phyloP scores from a whole-genome alignment of 92 coral and sea anemone genomes.

The Meandrina meandrites region DNA sequence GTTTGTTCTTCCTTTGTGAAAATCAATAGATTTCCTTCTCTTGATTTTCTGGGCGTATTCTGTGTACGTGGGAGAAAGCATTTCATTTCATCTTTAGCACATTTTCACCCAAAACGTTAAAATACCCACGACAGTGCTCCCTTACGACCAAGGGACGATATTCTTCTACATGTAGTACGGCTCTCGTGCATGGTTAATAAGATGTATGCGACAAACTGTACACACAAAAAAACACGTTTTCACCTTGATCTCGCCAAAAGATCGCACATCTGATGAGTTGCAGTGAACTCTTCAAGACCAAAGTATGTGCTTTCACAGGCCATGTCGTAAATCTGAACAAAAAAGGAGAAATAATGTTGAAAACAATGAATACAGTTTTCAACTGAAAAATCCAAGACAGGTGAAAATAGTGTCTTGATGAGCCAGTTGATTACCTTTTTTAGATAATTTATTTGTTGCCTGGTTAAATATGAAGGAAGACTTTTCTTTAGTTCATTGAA shows the following conservation, averaged over 20 bases:
- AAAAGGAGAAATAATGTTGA: neutral
- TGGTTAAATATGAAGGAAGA: slow-evolving; percentile 71
- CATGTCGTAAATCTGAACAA: slow-evolving; percentile 67
- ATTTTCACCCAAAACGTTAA: too few relatives aligned
- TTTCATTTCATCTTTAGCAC: too few relatives aligned
- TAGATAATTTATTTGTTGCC: slow-evolving; percentile 65
- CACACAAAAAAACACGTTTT: neutral
- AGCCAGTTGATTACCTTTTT: slow-evolving; percentile 59
- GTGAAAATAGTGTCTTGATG: neutral
- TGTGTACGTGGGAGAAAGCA: too few relatives aligned
- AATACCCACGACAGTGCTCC: too few relatives aligned
- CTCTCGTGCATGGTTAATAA: too few relatives aligned
- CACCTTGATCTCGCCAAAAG: slow-evolving; percentile 55
- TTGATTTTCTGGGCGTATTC: too few relatives aligned
- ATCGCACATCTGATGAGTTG: slow-evolving; percentile 80
- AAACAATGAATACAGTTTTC: neutral
- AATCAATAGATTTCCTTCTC: too few relatives aligned
- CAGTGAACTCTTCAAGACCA: slow-evolving; percentile 87
- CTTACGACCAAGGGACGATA: too few relatives aligned
- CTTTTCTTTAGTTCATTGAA: slow-evolving; percentile 77
- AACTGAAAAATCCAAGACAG: neutral
- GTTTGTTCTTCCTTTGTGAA: too few relatives aligned
- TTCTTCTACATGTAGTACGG: too few relatives aligned
- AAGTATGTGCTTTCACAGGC: slow-evolving; percentile 90
- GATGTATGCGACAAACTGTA: too few relatives aligned